phyloP scores from a whole-genome alignment of 2,113 vertebrate genomes.

The Eptatretus burgeri region DNA sequence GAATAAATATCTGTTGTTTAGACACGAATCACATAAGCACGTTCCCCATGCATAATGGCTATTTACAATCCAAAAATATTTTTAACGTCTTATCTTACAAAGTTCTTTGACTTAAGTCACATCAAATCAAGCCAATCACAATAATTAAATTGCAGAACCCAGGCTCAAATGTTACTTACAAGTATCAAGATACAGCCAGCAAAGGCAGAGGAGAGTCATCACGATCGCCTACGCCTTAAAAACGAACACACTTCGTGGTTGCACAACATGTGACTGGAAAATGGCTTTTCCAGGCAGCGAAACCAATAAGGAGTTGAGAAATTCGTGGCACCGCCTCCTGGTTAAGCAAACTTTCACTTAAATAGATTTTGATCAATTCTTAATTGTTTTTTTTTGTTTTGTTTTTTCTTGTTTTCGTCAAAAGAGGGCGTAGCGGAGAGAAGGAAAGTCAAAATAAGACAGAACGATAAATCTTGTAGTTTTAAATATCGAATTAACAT shows the following conservation, averaged over 20 bases:
- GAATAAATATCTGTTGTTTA: too few species aligned
- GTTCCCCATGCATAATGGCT: conserved; percentile 1
- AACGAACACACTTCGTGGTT: not conserved
- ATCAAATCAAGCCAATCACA: not conserved
- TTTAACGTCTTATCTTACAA: conserved; percentile 4
- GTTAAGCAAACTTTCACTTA: too few species aligned
- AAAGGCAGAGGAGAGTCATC: not conserved
- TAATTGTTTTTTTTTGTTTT: too few species aligned
- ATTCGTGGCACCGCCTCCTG: too few species aligned
- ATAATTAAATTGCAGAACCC: not conserved
- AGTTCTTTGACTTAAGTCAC: not conserved
- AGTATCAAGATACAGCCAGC: not conserved
- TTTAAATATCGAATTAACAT: not conserved
- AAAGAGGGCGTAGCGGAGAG: too few species aligned
- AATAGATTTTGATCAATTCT: too few species aligned
- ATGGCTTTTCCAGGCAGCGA: not conserved
- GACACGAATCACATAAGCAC: not conserved
- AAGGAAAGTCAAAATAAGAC: too few species aligned
- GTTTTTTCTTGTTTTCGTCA: too few species aligned
- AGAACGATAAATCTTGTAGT: not conserved
- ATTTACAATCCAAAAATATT: conserved; percentile 6
- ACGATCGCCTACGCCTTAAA: not conserved
- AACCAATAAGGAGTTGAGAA: too few species aligned
- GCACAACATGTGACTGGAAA: not conserved
- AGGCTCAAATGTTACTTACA: too few species aligned